phyloP scores from a whole-genome alignment of 1,140 invertebrate genomes.

The Drosophila tani region DNA sequence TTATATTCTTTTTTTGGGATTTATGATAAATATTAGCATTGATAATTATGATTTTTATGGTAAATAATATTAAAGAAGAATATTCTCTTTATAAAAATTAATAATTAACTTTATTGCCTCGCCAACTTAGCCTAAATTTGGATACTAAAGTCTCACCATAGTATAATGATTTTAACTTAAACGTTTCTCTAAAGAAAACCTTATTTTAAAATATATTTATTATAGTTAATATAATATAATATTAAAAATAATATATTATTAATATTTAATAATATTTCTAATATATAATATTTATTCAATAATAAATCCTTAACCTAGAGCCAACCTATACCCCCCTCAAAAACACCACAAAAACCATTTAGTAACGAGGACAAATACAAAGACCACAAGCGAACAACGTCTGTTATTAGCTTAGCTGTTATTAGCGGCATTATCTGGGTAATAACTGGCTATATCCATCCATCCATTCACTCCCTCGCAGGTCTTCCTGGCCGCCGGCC shows the following conservation, averaged over 20 bases:
- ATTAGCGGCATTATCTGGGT: slow-evolving; percentile 43
- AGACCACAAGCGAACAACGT: background rate
- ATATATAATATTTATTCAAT: background rate
- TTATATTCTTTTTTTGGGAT: too few species aligned
- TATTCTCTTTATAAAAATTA: background rate
- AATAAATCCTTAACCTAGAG: background rate
- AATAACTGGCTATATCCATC: slow-evolving; percentile 4
- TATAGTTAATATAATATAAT: background rate
- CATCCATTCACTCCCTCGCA: background rate
- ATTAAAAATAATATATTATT: background rate
- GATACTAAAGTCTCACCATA: background rate
- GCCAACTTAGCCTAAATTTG: too few species aligned
- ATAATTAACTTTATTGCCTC: background rate
- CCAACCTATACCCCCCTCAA: too few species aligned
- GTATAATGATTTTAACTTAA: background rate
- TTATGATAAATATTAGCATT: too few species aligned
- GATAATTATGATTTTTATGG: too few species aligned
- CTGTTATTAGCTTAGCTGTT: slow-evolving; percentile 48
- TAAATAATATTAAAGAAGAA: background rate
- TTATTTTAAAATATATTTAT: background rate
- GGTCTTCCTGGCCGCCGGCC: slow-evolving; percentile 49
- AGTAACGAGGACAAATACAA: background rate
- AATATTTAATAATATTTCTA: background rate
- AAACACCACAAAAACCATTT: background rate
- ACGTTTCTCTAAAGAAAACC: background rate